Evolutionary conservation across 1,140 invertebrate species (phyloP).

Genomic region (Steinernema khuongi): DNA sequence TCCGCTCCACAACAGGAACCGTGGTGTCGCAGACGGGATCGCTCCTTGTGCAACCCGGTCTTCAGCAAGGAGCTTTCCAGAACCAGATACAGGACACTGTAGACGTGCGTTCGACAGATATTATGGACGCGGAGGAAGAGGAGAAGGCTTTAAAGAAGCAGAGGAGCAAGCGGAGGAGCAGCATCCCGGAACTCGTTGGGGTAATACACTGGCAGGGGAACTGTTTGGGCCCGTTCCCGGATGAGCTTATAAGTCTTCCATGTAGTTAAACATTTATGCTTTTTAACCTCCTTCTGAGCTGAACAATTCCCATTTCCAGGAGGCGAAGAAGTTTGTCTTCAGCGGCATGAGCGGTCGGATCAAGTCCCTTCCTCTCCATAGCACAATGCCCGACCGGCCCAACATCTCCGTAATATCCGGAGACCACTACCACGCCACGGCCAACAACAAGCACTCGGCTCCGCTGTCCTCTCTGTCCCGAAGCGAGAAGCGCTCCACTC

Average conservation of each 20-base stretch:
- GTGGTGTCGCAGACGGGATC: not conserved
- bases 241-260: no score
- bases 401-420: constrained; percentile 1
- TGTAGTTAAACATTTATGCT: no score
- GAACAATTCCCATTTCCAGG: no score
- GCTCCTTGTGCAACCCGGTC: not conserved
- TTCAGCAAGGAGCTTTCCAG: not conserved
- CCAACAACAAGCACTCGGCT: not conserved
- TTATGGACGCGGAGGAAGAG: constrained; percentile 19
- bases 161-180: constrained; percentile 20
- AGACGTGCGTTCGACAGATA: constrained; percentile 20
- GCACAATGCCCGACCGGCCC: not conserved
- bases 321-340: constrained; percentile 34
- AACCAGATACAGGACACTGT: constrained; percentile 14
- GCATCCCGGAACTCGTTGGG: constrained; percentile 32
- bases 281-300: no score
- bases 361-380: not conserved
- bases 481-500: constrained; percentile 23
- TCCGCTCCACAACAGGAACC: not conserved
- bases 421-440: constrained; percentile 17
- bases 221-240: not conserved
- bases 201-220: no score
- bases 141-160: constrained; percentile 20
- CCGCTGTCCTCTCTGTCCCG: not conserved
- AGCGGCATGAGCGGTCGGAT: constrained; percentile 18